Base-by-base conservation (phyloP, 2,888 invertebrate species). In the Quadroppia sp. region DNA sequence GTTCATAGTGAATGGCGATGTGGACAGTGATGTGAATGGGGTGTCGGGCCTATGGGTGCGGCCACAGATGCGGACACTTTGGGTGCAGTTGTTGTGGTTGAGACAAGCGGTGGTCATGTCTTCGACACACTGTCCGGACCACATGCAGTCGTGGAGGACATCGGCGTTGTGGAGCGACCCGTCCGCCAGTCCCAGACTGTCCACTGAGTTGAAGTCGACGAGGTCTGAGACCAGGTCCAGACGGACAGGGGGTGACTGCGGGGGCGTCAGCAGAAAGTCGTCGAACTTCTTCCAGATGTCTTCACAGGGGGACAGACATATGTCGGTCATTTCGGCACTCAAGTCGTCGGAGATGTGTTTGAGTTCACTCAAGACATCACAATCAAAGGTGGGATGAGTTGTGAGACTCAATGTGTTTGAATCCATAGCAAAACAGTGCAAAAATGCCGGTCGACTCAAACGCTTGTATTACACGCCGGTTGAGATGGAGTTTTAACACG, bases 101-200 rank as follows among this genome's bases (percentile, higher is more conserved):
- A 36, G 28, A 45, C 32, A 56, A 0, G 70, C 30, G 17, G 25
- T 70, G 11, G 53, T 70, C 2, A 17, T 30, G 25, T 61, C 72
- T 67, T 74, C 74, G 30, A 20, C 48, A 20, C 74, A 71, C 30
- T 56, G 48, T 48, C 75, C 75, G 7, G 73, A 74, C 75, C 75
- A 75, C 75, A 75, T 75, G 32, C 75, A 75, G 71, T 75, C 75
- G 42, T 75, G 75, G 13, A 40, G 23, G 40, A 74, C 69, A 17
- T 50, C 71, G 11, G 32, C 71, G n/a, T 45, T 53, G 25, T 48
- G 71, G 13, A 71, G 25, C 25, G 30, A 32, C n/a, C 42, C 40
- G 13, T 67, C 67, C 7, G 6, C 36, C 36, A 36, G 9, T 1
- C 40, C 28, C 42, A 67, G 40, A 53, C 48, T 69, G 1, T 73